Evolutionary conservation across 2,888 invertebrate genomes (phyloP).

Genomic region (Oeneis ivallda): DNA sequence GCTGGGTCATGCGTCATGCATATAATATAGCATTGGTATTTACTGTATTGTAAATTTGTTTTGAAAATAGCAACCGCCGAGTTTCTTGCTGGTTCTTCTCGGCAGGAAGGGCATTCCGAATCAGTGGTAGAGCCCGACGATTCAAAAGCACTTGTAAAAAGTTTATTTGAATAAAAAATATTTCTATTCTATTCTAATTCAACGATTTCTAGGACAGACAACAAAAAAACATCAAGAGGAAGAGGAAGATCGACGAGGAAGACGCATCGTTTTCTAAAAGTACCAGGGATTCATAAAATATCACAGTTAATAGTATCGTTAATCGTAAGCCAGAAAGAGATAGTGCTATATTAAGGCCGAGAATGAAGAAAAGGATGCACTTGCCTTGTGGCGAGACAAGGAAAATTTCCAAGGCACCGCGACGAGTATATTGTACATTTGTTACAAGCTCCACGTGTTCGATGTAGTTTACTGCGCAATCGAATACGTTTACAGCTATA

Average conservation of each 20-base stretch:
- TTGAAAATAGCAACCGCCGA: too few relatives aligned
- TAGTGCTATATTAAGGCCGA: neutral
- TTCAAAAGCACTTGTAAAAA: too few relatives aligned
- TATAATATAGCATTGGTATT: too few relatives aligned
- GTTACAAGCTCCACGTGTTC: constrained; percentile 93
- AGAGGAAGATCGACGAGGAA: constrained; percentile 4
- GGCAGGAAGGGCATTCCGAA: too few relatives aligned
- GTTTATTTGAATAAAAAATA: too few relatives aligned
- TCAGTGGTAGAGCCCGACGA: too few relatives aligned
- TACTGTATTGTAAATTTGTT: too few relatives aligned
- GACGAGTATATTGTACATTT: constrained; percentile 85
- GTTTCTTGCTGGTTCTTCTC: too few relatives aligned
- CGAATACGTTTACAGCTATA: constrained; percentile 74
- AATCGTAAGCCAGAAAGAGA: neutral
- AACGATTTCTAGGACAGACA: too few relatives aligned
- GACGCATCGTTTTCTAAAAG: constrained; percentile 14
- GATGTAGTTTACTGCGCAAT: constrained; percentile 85
- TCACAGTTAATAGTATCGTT: neutral
- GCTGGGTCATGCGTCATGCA: too few relatives aligned
- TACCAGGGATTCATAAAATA: constrained; percentile 5
- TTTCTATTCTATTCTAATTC: too few relatives aligned
- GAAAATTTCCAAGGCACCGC: constrained; percentile 89
- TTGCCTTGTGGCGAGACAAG: constrained; percentile 90
- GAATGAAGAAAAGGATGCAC: neutral
- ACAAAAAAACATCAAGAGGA: too few relatives aligned